phyloP scores from a whole-genome alignment of 2,797 vertebrate species.

The Peromyscus aztecus region DNA sequence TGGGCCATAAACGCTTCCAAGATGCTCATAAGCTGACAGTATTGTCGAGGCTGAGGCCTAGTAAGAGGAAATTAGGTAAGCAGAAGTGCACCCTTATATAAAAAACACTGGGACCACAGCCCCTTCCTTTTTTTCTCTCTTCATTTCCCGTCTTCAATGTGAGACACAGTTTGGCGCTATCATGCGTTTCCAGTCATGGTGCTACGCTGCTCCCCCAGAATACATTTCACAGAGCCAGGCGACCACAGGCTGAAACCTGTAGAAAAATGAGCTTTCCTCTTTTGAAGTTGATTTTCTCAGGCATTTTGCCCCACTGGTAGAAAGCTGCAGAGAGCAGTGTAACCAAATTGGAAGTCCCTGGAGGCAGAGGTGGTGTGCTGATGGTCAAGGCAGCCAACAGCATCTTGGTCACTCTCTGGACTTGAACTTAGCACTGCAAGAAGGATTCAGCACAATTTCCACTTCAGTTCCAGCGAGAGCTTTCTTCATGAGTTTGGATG shows the following conservation, averaged over 20 bases:
- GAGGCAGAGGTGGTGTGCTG: background rate
- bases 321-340: background rate
- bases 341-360: background rate
- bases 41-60: too few relatives aligned
- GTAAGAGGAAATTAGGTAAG: too few relatives aligned
- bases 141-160: too few relatives aligned
- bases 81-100: background rate
- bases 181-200: accelerated
- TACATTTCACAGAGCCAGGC: background rate
- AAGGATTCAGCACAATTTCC: background rate
- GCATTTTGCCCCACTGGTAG: background rate
- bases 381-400: background rate
- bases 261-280: background rate
- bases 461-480: background rate
- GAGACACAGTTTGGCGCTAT: too few relatives aligned
- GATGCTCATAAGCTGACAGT: background rate
- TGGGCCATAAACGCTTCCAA: too few relatives aligned
- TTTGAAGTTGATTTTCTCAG: background rate
- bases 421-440: background rate
- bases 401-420: background rate
- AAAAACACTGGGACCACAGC: accelerated
- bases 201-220: too few relatives aligned
- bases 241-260: background rate
- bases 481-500: background rate
- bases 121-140: background rate